A percentile compares a stretch with the other conserved stretches of the same genome.
phyloP scores from a whole-genome alignment of 1,140 invertebrate species.

The Bathynomus jamesi region DNA sequence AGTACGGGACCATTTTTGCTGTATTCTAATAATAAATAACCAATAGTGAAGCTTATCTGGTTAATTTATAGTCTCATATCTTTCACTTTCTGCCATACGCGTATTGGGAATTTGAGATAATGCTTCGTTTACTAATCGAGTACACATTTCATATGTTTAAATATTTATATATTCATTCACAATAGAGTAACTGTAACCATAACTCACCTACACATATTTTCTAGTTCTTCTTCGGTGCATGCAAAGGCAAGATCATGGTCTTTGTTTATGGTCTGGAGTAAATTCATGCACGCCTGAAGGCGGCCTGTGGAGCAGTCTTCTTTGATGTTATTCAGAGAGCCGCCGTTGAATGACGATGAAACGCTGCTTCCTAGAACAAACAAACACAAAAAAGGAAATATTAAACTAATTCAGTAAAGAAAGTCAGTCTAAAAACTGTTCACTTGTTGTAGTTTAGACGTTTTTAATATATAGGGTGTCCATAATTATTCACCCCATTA shows the following conservation, averaged over 20 bases:
- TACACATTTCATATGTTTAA: no score
- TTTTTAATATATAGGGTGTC: no score
- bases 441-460: no score
- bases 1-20: neutral
- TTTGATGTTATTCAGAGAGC: neutral
- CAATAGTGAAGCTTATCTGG: neutral
- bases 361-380: neutral
- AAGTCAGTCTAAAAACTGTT: no score
- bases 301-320: constrained; percentile 18
- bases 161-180: no score
- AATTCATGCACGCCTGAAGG: constrained; percentile 27
- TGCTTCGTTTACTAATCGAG: no score
- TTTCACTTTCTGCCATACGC: no score
- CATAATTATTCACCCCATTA: no score
- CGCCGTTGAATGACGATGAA: neutral
- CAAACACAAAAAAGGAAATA: no score
- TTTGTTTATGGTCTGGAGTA: constrained; percentile 31
- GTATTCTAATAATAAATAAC: neutral
- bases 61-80: neutral
- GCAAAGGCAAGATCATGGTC: constrained; percentile 36
- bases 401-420: no score
- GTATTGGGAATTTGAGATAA: no score
- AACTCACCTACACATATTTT: constrained; percentile 33
- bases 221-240: constrained; percentile 24
- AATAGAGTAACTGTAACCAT: no score